phyloP scores from a whole-genome alignment of 2,797 vertebrate genomes.

The Coendou prehensilis region DNA sequence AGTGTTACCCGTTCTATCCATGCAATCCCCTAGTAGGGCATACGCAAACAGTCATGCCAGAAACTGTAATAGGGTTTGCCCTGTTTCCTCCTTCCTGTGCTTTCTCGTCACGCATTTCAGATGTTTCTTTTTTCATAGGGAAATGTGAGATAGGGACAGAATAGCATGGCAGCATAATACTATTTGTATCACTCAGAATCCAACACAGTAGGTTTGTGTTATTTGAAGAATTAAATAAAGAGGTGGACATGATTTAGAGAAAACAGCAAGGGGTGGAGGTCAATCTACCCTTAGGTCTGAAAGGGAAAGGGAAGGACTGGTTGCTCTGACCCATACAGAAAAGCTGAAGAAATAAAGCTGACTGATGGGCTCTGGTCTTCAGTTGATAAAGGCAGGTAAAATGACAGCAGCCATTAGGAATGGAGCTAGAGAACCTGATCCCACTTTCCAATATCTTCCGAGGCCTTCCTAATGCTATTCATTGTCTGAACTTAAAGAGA shows the following conservation, averaged over 20 bases:
- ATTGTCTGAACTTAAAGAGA: background rate
- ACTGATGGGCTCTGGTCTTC: background rate
- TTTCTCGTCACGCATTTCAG: background rate
- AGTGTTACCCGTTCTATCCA: background rate
- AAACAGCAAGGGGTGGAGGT: background rate
- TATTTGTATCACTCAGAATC: background rate
- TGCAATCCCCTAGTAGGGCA: background rate
- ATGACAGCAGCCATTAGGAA: background rate
- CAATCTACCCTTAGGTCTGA: background rate
- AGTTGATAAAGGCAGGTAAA: background rate
- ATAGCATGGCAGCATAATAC: no score
- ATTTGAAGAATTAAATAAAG: background rate
- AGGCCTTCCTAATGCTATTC: background rate
- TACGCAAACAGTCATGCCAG: background rate
- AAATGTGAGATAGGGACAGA: background rate
- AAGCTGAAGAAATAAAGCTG: background rate
- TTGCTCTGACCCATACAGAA: background rate
- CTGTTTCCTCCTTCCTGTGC: background rate
- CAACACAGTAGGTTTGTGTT: background rate
- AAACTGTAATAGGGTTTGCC: background rate
- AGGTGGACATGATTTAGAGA: background rate
- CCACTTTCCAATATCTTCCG: background rate
- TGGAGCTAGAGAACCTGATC: background rate
- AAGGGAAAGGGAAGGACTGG: background rate
- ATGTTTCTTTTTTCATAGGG: background rate